Base-by-base conservation (phyloP, 2,888 invertebrate genomes). In the Ypsolopha sequella region DNA sequence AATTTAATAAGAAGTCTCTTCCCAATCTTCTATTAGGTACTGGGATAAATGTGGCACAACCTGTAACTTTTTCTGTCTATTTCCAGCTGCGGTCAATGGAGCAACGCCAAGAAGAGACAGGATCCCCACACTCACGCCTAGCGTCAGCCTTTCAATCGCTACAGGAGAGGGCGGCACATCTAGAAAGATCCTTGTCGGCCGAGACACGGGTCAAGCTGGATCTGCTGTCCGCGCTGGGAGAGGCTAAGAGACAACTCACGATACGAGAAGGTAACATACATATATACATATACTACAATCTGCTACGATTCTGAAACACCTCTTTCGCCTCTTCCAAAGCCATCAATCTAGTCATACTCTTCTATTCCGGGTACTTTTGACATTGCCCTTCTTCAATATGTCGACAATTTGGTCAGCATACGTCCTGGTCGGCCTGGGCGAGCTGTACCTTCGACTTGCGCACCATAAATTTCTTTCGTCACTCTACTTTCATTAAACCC, bases 121-220 rank as follows among this genome's bases (percentile, higher is more conserved):
- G 89, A 24, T 38, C 39, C 9, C 39, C 39, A 9, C 39, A 38
- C 13, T 39, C 48, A 4, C 36, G 11, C n/a, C 47, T 47, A 6
- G 35, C 47, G 11, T 49, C 57, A 55, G 95, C 95, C 14, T 84
- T 96, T 60, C 89, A 91, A 49, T 92, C 93, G 57, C 90, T 97
- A 87, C 94, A 95, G 79, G 97, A 98, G 73, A 95, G 97, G 73
- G 96, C 96, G 73, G 81, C 91, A 65, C 96, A 97, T 73, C 89
- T 99, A 64, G 97, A 99, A 87, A 94, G 94, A 70, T 95, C 95
- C 69, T 90, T 99, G 61, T 96, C 96, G 57, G 96, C 97, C 48
- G 99, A 99, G 89, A 99, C 98, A 61, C 91, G 98, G 66, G 94
- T 99, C 81, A 99, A 99, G 88, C 91, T 98, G 66, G 99, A 99